These are phyloP conservation scores for Nemapogon koenigi DNA, from an alignment of 2,888 invertebrate species.

Conservation along the genomic window DNA sequence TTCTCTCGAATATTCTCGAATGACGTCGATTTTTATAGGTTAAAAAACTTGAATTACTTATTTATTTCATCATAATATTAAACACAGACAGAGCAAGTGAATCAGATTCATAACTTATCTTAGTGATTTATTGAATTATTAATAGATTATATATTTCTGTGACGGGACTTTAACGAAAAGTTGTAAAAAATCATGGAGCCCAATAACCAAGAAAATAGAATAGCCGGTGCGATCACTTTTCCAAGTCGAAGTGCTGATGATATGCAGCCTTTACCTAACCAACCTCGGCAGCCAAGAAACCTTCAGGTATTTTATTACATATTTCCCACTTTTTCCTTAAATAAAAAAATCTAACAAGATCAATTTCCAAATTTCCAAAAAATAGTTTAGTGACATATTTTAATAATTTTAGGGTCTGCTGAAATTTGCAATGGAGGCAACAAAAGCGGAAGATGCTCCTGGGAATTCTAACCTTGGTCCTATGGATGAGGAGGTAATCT, in stretches of 20 bases:
- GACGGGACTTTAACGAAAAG: too few relatives aligned
- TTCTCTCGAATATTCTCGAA: too few relatives aligned
- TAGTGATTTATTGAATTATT: too few relatives aligned
- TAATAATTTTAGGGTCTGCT: slow-evolving; percentile 66
- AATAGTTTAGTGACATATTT: too few relatives aligned
- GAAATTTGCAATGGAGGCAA: slow-evolving; percentile 74
- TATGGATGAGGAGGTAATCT: slow-evolving; percentile 69
- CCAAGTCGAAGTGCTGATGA: slow-evolving; percentile 22
- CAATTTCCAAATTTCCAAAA: background rate
- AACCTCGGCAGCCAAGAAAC: slow-evolving; percentile 42
- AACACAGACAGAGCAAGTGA: too few relatives aligned
- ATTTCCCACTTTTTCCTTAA: too few relatives aligned
- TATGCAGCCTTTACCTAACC: slow-evolving; percentile 23
- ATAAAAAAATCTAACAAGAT: too few relatives aligned
- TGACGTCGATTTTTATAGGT: too few relatives aligned
- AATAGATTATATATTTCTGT: too few relatives aligned
- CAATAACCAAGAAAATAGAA: slow-evolving; percentile 26
- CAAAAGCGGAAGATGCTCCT: slow-evolving; percentile 65
- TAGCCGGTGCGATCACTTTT: slow-evolving; percentile 31
- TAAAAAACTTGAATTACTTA: too few relatives aligned
- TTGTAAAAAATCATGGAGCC: slow-evolving; percentile 27
- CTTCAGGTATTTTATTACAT: slow-evolving; percentile 33
- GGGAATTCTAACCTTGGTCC: slow-evolving; percentile 51
- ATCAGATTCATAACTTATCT: too few relatives aligned
- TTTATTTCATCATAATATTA: too few relatives aligned